Conservation (phyloP, 2,797 vertebrate genomes). For the Anableps anableps region DNA sequence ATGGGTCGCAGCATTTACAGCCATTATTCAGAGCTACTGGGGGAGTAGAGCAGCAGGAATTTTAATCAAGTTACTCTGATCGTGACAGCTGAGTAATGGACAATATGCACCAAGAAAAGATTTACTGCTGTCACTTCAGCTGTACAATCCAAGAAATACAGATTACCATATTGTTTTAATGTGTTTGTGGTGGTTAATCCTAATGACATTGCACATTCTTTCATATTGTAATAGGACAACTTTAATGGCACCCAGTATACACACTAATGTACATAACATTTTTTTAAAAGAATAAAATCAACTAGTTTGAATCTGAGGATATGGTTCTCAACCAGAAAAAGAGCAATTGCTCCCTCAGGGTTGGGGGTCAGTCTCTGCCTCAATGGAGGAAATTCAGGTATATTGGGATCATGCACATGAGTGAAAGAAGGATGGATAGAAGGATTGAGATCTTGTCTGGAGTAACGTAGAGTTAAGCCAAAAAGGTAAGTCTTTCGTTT, state of each 20-base stretch:
- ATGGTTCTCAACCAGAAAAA: not conserved
- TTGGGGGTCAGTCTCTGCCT: not conserved
- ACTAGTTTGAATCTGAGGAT: not conserved
- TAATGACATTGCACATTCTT: not conserved
- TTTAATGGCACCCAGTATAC: not conserved
- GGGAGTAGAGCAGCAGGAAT: conserved; percentile 53
- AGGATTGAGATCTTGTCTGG: not conserved
- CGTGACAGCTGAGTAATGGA: conserved; percentile 10
- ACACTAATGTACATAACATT: not conserved
- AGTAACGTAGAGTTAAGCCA: not conserved
- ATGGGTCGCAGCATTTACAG: conserved; percentile 21
- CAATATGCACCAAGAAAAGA: conserved; percentile 9
- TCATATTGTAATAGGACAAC: not conserved
- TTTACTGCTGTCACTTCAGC: not conserved
- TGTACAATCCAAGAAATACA: not conserved
- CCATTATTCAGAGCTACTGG: conserved; percentile 51
- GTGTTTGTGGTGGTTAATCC: not conserved
- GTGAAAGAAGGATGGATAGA: no score
- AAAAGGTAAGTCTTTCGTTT: not conserved
- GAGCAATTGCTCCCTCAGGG: not conserved
- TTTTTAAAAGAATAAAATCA: not conserved
- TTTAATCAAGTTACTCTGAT: conserved; percentile 35
- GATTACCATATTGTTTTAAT: not conserved
- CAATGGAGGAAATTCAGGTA: not conserved
- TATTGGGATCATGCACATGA: not conserved